A percentile compares a stretch with the other conserved stretches of the same genome.
Conservation (phyloP, 1,140 invertebrate species). For the Lanistes nyassanus region DNA sequence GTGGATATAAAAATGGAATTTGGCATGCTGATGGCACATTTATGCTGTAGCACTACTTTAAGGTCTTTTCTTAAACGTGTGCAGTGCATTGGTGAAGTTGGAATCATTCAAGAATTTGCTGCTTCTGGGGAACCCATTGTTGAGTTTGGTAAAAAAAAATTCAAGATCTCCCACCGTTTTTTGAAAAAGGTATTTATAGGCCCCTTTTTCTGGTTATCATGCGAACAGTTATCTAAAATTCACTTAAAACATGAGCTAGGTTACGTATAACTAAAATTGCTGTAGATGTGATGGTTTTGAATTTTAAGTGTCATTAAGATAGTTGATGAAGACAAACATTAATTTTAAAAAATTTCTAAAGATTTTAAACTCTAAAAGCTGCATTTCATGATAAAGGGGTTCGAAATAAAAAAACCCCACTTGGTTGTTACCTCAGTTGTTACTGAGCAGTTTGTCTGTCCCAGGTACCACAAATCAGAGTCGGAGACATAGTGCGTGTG, state of each 20-base stretch:
- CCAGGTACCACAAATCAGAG: slow-evolving; percentile 39
- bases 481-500: slow-evolving; percentile 78
- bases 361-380: not conserved
- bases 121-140: slow-evolving; percentile 6
- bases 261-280: not conserved
- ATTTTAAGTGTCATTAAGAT: not conserved
- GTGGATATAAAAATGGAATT: no score
- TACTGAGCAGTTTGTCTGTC: not conserved
- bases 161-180: not conserved
- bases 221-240: not conserved
- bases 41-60: no score
- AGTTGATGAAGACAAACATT: no score
- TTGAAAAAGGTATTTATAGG: slow-evolving; percentile 15
- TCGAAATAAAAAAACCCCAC: not conserved
- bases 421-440: not conserved
- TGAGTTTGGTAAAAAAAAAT: slow-evolving; percentile 13
- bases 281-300: not conserved
- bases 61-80: not conserved
- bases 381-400: not conserved
- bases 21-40: no score
- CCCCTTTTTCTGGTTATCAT: no score
- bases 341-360: not conserved
- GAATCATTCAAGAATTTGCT: not conserved
- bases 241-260: no score
- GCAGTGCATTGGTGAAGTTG: not conserved